phyloP scores from a whole-genome alignment of 1,140 invertebrate species.

The Hycleus cichorii region DNA sequence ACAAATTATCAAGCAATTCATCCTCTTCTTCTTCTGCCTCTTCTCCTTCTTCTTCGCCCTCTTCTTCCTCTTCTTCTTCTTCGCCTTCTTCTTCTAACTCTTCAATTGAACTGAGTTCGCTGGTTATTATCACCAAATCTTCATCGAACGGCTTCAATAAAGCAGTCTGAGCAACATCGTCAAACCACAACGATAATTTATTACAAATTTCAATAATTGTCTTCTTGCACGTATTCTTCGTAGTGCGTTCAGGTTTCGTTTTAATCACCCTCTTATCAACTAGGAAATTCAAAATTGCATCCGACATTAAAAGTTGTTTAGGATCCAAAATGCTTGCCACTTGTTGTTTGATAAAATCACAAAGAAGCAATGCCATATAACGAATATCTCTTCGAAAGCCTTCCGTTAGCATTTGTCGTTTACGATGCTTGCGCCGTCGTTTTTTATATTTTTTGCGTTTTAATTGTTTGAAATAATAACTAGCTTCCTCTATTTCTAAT shows the following conservation, averaged over 20 bases:
- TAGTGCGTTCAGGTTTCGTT: constrained; percentile 20
- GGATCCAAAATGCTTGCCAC: constrained; percentile 25
- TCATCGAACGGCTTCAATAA: constrained; percentile 14
- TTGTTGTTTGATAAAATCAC: constrained; percentile 24
- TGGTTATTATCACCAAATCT: background rate
- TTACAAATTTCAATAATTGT: constrained; percentile 26
- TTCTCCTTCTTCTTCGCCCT: constrained; percentile 9
- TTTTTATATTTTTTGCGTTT: constrained; percentile 18
- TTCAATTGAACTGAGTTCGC: too few relatives aligned
- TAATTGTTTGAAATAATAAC: constrained; percentile 29
- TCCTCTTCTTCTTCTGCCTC: constrained; percentile 6
- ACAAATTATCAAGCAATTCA: constrained; percentile 7
- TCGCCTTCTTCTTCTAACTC: background rate
- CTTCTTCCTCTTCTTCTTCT: constrained; percentile 16
- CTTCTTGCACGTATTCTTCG: constrained; percentile 22
- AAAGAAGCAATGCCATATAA: constrained; percentile 13
- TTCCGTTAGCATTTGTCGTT: constrained; percentile 11
- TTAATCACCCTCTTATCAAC: constrained; percentile 11
- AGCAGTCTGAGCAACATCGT: constrained; percentile 8
- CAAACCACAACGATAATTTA: constrained; percentile 31
- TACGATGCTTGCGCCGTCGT: constrained; percentile 9
- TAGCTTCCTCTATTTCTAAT: constrained; percentile 23
- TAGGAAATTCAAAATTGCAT: constrained; percentile 23
- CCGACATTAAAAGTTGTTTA: constrained; percentile 30
- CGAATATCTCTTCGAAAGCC: constrained; percentile 19